A percentile compares a stretch with the other conserved stretches of the same genome.
Conservation (phyloP, 2,797 vertebrate genomes). For the Myotis daubentonii region DNA sequence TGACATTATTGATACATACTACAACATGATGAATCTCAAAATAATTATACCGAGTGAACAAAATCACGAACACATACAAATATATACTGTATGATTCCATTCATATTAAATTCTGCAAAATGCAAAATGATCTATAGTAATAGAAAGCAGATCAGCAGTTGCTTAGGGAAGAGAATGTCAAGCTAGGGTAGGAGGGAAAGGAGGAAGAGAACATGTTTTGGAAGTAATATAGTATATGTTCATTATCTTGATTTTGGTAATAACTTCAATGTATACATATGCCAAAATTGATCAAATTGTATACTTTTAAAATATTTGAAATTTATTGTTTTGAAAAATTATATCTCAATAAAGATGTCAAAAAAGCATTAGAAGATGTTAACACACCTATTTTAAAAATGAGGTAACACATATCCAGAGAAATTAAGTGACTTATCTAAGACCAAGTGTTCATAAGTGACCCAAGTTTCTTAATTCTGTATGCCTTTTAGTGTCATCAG, state of each 20-base stretch:
- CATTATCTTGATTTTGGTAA: not conserved
- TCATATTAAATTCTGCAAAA: not conserved
- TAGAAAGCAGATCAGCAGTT: not conserved
- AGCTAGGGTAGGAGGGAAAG: not conserved
- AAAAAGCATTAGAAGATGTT: not conserved
- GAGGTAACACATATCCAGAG: not conserved
- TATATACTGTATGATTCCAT: not conserved
- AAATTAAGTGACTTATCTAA: not conserved
- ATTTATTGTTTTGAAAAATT: not conserved
- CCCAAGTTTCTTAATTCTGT: not conserved
- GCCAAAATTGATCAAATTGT: not conserved
- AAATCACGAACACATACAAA: not conserved
- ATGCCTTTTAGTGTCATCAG: not conserved
- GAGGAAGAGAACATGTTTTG: not conserved
- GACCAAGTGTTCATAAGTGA: not conserved
- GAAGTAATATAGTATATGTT: not conserved
- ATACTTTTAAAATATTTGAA: constrained; percentile 21
- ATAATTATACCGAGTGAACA: not conserved
- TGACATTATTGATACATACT: not conserved
- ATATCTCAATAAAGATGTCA: not conserved
- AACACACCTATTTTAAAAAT: not conserved
- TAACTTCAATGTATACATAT: not conserved
- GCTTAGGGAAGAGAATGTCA: not conserved
- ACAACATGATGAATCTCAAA: not conserved
- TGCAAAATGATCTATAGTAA: not conserved